Base-by-base conservation (phyloP, 2,888 invertebrate genomes). In the Noctuana brunneofusca region DNA sequence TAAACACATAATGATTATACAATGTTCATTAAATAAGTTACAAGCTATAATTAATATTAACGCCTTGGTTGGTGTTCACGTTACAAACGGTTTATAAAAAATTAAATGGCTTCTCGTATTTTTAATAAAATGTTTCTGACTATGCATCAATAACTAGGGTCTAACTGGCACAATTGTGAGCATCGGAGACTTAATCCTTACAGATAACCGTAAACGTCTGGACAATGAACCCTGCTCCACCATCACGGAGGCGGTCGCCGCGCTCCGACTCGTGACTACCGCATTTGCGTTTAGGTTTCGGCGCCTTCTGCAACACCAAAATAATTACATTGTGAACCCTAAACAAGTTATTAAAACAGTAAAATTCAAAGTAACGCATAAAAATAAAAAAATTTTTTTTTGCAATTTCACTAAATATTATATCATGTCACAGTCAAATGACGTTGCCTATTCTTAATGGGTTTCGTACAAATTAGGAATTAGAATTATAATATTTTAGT, bases 161-260 rank as follows among this genome's bases (percentile, higher is more conserved):
- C 82, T 87, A 89, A 83, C 83, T 90, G 90, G 90, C 90, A 90
- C 90, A 88, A 82, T 77, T 75, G 87, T 90, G 90, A 90, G 90
- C 90, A 81, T 88, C 83, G 79, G 79, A 80, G 74, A 80, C 80
- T 79, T 76, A 75, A 76, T 80, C 76, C 75, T 72, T 69, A 75
- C 63, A 63, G 49, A 63, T 74, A 72, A 78, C 73, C 76, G 70
- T 70, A 75, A 76, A 76, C 73, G 75, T 74, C 71, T 81, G 83
- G 81, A 81, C 79, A 72, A 73, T 75, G 66, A 80, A 84, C 87
- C 89, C 88, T 88, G 88, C 86, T 88, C 87, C 76, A 75, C 78
- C 84, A 86, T 88, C 87, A 85, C 87, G 80, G 72, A 71, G 72
- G 68, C 73, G 68, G 64, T 68, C 65, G 69, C 67, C 63, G 56